Percentiles rank a stretch among this genome's conserved stretches.
Conservation (phyloP, 1,140 invertebrate genomes). For the Heliconius congener region DNA sequence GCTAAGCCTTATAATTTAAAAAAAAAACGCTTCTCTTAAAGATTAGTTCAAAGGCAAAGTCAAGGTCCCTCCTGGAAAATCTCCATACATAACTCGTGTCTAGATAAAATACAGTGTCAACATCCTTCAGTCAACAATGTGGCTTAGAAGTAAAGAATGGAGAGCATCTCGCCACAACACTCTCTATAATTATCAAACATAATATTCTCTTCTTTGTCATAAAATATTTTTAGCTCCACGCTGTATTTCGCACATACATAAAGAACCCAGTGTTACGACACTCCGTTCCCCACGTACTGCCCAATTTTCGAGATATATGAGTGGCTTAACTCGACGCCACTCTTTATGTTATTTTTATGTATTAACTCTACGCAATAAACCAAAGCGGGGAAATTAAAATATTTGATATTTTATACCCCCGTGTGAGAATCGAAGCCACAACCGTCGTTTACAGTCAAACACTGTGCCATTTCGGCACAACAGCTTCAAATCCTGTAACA, state of each 20-base stretch:
- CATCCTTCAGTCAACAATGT: too few species aligned
- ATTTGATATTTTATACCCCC: neutral
- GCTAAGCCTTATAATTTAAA: too few species aligned
- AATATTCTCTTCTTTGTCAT: too few species aligned
- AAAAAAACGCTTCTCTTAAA: too few species aligned
- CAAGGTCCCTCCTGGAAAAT: too few species aligned
- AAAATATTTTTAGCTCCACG: neutral
- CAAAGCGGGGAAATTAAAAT: neutral
- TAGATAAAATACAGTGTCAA: too few species aligned
- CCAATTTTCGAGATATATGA: neutral
- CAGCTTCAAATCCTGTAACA: neutral
- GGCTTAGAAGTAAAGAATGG: too few species aligned
- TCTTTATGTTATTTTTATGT: neutral
- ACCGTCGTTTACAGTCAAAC: neutral
- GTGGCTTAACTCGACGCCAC: neutral
- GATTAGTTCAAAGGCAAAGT: too few species aligned
- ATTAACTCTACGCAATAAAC: too few species aligned
- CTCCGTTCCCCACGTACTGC: neutral
- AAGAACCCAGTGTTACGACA: neutral
- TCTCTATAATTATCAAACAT: too few species aligned
- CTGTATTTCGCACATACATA: neutral
- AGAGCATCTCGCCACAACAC: too few species aligned
- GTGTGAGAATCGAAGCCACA: neutral
- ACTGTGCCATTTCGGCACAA: neutral
- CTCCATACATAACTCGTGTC: too few species aligned